Evolutionary conservation across 2,888 invertebrate genomes (phyloP), one percentile per base, ranked within the genome.

Genomic region (Epinotia ramella): DNA sequence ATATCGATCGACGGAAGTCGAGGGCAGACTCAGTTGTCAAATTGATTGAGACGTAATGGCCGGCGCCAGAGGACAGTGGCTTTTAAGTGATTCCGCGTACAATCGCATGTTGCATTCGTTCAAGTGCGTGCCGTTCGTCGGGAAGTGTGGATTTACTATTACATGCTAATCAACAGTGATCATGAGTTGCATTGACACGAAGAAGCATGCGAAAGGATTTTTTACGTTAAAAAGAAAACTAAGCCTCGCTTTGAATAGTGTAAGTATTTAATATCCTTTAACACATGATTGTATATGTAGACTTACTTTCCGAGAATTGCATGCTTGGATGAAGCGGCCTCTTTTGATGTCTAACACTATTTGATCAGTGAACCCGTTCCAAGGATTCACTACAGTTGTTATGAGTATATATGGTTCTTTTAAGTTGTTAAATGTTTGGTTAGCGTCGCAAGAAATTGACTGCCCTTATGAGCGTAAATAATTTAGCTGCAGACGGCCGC

Each of bases 21-120:
- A 62, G 78, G 77, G 77, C 81, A 81, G 80, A 84, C 82, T 69
- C 78, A 79, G 79, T 87, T 75, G 83, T 83, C 84, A 85, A 82
- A 83, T 83, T 85, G 87, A 88, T 89, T 87, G 86, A 86, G 87
- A 87, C 84, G 84, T 83, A 87, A 85, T 81, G 83, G 79, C 49
- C 71, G 84, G 84, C 85, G 86, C 84, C 84, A 75, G 81, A 81
- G 84, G 81, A 76, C 20, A 56, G 71, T 64, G 73, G 63, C 63
- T 79, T 73, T 73, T 77, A 64, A 79, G 78, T 79, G 80, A 76
- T 72, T 77, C 69, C 46, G 44, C 56, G 69, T 73, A 68, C 56
- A 69, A 79, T 77, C 77, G 80, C 71, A 73, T 67, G 77, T 73
- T 78, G 65, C 81, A 82, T 82, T 83, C 82, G 79, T 80, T 77